Conservation (phyloP, 2,797 vertebrate genomes). For the Pseudotriccus pelzelni region DNA sequence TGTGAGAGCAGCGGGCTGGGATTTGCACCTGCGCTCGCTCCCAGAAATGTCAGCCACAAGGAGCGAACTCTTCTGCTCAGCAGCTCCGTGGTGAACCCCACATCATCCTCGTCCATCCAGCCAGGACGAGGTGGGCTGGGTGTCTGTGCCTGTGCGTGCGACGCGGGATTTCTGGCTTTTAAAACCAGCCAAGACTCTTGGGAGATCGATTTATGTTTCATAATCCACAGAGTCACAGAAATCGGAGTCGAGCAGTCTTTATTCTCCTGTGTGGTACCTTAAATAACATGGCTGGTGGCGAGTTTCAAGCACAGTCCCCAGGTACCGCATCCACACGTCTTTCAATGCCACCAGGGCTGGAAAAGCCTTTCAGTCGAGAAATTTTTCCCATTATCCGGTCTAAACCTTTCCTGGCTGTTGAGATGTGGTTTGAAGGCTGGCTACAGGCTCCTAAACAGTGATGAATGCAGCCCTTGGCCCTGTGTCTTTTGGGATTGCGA, state of each 20-base stretch:
- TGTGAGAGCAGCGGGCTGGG: neutral
- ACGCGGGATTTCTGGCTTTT: neutral
- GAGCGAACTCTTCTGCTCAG: neutral
- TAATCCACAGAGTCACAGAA: neutral
- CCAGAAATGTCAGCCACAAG: rapidly evolving
- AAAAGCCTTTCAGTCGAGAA: neutral
- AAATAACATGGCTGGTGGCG: neutral
- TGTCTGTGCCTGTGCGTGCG: neutral
- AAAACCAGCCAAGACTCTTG: neutral
- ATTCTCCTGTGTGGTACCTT: neutral
- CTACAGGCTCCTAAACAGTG: neutral
- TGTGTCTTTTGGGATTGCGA: neutral
- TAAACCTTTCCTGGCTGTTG: neutral
- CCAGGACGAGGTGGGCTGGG: neutral
- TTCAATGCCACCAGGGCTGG: neutral
- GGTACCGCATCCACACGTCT: neutral
- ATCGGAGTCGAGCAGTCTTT: neutral
- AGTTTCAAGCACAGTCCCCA: neutral
- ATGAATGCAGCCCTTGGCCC: neutral
- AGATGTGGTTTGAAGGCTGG: neutral
- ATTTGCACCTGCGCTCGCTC: neutral
- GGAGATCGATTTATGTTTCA: neutral
- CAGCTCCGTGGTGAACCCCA: neutral
- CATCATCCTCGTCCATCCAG: neutral
- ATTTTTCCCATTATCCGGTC: neutral